phyloP scores from a whole-genome alignment of 2,797 vertebrate genomes.

The Miichthys miiuy region DNA sequence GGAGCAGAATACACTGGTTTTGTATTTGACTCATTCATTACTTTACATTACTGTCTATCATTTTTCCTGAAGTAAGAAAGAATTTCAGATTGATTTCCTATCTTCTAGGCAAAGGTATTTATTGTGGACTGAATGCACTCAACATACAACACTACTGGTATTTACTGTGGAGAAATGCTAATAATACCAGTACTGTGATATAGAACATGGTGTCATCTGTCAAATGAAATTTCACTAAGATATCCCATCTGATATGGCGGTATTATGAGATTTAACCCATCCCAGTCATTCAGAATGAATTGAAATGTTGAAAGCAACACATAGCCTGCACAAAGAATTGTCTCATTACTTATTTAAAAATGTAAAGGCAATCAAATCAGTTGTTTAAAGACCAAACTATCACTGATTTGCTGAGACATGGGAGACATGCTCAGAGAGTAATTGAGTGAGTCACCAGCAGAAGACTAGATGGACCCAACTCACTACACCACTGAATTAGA shows the following conservation, averaged over 20 bases:
- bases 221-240: neutral
- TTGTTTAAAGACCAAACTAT: neutral
- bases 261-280: too few species aligned
- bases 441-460: neutral
- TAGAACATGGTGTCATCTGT: neutral
- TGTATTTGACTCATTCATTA: too few species aligned
- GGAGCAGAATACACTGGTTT: neutral
- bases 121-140: neutral
- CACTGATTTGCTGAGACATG: neutral
- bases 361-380: neutral
- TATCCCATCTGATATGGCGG: neutral
- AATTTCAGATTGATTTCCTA: neutral
- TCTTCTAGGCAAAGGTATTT: neutral
- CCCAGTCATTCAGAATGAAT: neutral
- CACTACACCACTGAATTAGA: conserved; percentile 12
- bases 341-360: too few species aligned
- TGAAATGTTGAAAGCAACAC: neutral
- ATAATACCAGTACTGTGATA: neutral
- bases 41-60: neutral
- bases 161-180: neutral
- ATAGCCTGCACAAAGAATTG: neutral
- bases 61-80: neutral
- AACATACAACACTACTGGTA: neutral
- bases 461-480: conserved; percentile 2
- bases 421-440: conserved; percentile 4